A percentile compares a stretch with the other conserved stretches of the same genome.
These are phyloP conservation scores for Myotis findleyi DNA, from an alignment of 2,797 vertebrate genomes.

Conservation along the genomic window DNA sequence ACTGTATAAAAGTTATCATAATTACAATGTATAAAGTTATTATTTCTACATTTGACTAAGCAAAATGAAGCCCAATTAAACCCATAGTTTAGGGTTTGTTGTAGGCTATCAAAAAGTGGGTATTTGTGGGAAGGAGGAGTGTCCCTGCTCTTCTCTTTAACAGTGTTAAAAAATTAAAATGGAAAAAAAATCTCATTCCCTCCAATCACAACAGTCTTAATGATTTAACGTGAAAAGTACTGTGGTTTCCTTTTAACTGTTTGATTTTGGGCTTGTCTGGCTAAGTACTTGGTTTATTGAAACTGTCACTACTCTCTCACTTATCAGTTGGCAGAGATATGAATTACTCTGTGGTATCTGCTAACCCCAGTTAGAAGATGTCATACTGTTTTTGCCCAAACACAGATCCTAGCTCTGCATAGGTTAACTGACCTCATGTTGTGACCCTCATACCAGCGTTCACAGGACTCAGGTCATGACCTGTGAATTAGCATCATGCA, in stretches of 20 bases:
- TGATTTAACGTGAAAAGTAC: slow-evolving; percentile 42
- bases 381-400: slow-evolving; percentile 61
- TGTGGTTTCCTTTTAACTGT: slow-evolving; percentile 59
- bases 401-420: slow-evolving; percentile 66
- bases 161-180: slow-evolving; percentile 35
- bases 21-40: slow-evolving; percentile 51
- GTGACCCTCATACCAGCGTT: slow-evolving; percentile 86
- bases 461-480: slow-evolving; percentile 85
- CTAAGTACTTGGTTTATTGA: slow-evolving; percentile 53
- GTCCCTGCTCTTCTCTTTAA: slow-evolving; percentile 2
- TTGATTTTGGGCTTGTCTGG: slow-evolving; percentile 70
- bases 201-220: slow-evolving; percentile 35
- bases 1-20: slow-evolving; percentile 16
- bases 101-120: neutral
- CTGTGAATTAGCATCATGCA: slow-evolving; percentile 85
- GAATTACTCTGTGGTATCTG: slow-evolving; percentile 71
- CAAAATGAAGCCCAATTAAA: slow-evolving; percentile 55
- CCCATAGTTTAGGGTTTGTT: neutral
- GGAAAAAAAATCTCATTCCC: neutral
- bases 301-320: slow-evolving; percentile 76
- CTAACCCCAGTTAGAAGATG: slow-evolving; percentile 71
- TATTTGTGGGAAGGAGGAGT: neutral
- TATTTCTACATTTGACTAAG: slow-evolving; percentile 37
- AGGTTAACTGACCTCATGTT: slow-evolving; percentile 83
- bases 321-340: slow-evolving; percentile 64